Evolutionary conservation across 2,797 vertebrate genomes (phyloP).

Genomic region (Petrocephalus sullivani): DNA sequence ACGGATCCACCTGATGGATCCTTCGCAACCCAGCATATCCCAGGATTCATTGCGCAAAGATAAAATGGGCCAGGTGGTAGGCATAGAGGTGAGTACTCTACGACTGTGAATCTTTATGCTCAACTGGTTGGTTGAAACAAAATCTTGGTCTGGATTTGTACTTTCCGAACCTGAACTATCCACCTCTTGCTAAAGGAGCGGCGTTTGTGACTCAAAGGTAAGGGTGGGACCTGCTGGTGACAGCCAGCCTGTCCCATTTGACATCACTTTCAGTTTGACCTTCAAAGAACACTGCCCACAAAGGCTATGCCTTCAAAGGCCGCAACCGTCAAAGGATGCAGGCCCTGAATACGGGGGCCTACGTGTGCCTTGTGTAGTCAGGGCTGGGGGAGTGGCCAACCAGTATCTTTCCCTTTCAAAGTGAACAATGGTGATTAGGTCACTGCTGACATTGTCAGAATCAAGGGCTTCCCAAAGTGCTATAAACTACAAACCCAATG

Average conservation of each 20-base stretch:
- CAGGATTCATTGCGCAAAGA: background rate
- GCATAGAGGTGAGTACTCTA: too few relatives aligned
- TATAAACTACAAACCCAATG: background rate
- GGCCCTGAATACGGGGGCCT: background rate
- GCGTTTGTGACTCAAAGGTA: background rate
- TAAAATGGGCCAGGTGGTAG: background rate
- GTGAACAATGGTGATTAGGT: background rate
- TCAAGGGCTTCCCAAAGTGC: background rate
- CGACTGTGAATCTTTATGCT: too few relatives aligned
- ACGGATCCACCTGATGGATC: background rate
- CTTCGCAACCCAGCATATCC: background rate
- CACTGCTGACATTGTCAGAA: background rate
- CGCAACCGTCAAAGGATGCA: background rate
- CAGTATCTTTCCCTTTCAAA: background rate
- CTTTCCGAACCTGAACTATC: too few relatives aligned
- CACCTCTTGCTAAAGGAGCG: background rate
- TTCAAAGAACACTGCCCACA: background rate
- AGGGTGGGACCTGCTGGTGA: background rate
- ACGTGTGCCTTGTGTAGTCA: background rate
- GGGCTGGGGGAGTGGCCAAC: background rate
- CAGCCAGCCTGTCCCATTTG: background rate
- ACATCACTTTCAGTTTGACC: background rate
- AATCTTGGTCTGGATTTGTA: too few relatives aligned
- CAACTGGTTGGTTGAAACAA: too few relatives aligned
- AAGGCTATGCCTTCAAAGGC: background rate